phyloP scores from a whole-genome alignment of 2,888 invertebrate genomes.

The Stramonita haemastoma region DNA sequence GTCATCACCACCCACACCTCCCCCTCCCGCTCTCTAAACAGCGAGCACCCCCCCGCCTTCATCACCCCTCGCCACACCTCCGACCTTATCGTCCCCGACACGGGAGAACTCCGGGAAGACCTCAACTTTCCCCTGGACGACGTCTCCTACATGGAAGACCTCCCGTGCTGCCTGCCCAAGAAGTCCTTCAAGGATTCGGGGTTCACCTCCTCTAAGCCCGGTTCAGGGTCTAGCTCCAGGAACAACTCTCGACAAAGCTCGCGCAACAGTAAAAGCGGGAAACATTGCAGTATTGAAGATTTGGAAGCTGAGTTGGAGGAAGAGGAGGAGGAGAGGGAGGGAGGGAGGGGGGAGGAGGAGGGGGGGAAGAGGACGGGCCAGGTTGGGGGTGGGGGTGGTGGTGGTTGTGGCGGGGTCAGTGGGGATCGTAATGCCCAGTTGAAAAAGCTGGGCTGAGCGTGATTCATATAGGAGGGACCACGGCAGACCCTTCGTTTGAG shows the following conservation, averaged over 20 bases:
- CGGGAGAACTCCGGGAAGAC: neutral
- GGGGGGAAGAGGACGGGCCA: neutral
- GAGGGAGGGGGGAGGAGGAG: neutral
- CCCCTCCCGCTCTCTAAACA: neutral
- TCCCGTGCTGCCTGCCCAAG: neutral
- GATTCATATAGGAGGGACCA: constrained; percentile 43
- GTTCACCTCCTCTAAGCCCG: neutral
- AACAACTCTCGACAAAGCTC: constrained; percentile 23
- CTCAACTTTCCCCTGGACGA: neutral
- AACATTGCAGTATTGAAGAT: constrained; percentile 34
- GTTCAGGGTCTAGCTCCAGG: neutral
- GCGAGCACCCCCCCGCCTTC: neutral
- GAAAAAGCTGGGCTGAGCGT: constrained; percentile 44
- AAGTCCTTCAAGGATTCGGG: neutral
- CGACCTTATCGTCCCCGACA: constrained; percentile 19
- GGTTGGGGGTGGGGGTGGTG: too few species aligned
- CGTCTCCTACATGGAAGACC: constrained; percentile 5
- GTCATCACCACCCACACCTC: constrained; percentile 1
- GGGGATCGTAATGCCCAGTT: neutral
- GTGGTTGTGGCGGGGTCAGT: neutral
- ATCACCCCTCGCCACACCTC: neutral
- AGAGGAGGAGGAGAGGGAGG: neutral
- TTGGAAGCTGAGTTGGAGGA: constrained; percentile 29
- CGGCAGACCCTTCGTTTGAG: constrained; percentile 44
- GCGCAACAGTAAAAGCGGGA: constrained; percentile 3